phyloP scores from a whole-genome alignment of 2,888 invertebrate species.

The Ferrisia virgata region DNA sequence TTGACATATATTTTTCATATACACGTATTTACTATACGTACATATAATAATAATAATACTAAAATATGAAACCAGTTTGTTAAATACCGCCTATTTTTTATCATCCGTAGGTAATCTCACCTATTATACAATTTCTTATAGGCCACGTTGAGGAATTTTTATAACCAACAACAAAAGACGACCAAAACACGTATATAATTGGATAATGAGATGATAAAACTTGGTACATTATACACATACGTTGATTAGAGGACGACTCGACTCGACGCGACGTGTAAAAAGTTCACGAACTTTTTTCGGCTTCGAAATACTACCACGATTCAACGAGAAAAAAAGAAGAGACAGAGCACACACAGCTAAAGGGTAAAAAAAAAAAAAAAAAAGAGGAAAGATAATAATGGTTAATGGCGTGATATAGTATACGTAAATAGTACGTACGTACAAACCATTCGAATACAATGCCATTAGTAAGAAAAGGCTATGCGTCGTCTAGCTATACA shows the following conservation, averaged over 20 bases:
- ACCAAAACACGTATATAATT: conserved; percentile 19
- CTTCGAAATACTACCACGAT: too few species aligned
- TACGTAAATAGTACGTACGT: background rate
- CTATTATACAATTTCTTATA: conserved; percentile 16
- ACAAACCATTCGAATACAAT: background rate
- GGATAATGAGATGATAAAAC: conserved; percentile 8
- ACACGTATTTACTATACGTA: too few species aligned
- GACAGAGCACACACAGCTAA: too few species aligned
- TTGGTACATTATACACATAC: background rate
- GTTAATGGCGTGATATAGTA: background rate
- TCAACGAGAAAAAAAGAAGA: too few species aligned
- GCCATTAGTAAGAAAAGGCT: background rate
- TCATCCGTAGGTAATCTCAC: background rate
- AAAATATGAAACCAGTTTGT: conserved; percentile 21
- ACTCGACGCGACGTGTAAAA: background rate
- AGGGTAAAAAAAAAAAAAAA: background rate
- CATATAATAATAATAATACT: background rate
- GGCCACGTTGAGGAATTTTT: background rate
- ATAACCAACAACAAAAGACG: background rate
- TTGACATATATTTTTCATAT: conserved; percentile 5
- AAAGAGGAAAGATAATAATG: background rate
- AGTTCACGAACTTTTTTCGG: background rate
- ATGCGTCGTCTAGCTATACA: background rate
- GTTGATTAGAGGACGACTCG: background rate
- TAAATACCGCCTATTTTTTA: conserved; percentile 13